Evolutionary conservation across 2,888 invertebrate genomes (phyloP), one percentile per base, ranked within the genome.

Genomic region (Chymomyza caudatula): DNA sequence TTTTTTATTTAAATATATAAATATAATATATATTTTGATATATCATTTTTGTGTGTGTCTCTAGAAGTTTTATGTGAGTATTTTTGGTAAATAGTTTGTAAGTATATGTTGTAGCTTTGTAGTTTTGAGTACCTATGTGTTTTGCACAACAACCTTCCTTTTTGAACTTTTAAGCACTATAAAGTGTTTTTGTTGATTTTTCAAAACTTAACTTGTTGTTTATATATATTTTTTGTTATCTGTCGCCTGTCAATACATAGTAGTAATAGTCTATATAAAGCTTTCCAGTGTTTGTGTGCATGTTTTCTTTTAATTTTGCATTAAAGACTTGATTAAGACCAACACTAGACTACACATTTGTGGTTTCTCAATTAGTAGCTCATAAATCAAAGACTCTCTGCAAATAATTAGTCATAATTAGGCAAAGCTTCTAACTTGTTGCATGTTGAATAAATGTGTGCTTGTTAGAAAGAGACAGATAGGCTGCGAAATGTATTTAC

Each of bases 51-150:
- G 69, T 74, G 44, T 77, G 62, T 77, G 73, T 78, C 66, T 76
- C 58, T 72, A 72, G 74, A 69, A 67, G 15, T 65, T 74, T 65
- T 74, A 74, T 74, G 74, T 74, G 74, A 74, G 74, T 74, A 74
- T 69, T 66, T 66, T 71, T 71, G 74, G 64, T 69, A 65, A 65
- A 69, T 74, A 74, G 74, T 65, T 65, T 8, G 13, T 74, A 74
- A 74, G 74, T 63, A 42, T 58, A 17, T 74, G 59, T 69, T 15
- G 3, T n/a, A n/a, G n/a, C n/a, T n/a, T n/a, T 17, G 23, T 67
- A 52, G 13, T 23, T 19, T 22, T 29, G 15, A 29, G n/a, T 54
- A 19, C 2, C 13, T 56, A 25, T 15, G 23, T 44, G 20, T 55
- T 23, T 49, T 22, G 19, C 13, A 6, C 44, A 17, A n/a, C 59